Evolutionary conservation across 2,888 invertebrate genomes (phyloP), one percentile per base, ranked within the genome.

Genomic region (Craniophora ligustri): DNA sequence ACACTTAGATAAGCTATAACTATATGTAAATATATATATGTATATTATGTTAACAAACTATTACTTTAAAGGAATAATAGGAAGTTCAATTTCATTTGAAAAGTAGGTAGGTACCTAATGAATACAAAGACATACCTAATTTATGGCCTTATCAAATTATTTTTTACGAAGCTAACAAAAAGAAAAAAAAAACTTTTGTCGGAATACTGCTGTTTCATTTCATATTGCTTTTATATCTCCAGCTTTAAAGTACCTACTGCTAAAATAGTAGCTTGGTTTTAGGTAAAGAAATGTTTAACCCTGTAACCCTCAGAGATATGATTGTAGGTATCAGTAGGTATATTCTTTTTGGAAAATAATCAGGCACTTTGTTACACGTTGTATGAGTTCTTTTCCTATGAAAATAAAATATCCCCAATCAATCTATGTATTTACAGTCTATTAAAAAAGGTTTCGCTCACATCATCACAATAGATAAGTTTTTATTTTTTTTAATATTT

Each of bases 301-400:
- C 88, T 89, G 88, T 85, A 83, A 80, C 72, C 87, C 86, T 85
- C 75, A 76, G 75, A 81, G 87, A 88, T 88, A 88, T 87, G 86
- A 78, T 76, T 72, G 70, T 48, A n/a, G n/a, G n/a, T n/a, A 62
- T 59, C 54, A 57, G 54, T 6, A 31, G 21, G 41, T n/a, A n/a
- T 58, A 53, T 68, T 58, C 28, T 35, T 48, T 61, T 65, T 72
- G 55, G 47, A 77, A 84, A 80, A 71, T 49, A 79, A 75, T 68
- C 66, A 82, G 80, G 74, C 81, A 81, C 78, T 79, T 79, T 38
- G 13, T 59, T 62, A 28, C 36, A 70, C 57, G 56, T 71, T 55
- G 58, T 51, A 53, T 18, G 23, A 57, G 42, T 49, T 49, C 38
- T 11, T 26, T 48, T 7, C 13, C 23, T 36, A 23, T 7, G 31